Conservation (phyloP, 2,113 vertebrate genomes). For the Danionella cerebrum region DNA sequence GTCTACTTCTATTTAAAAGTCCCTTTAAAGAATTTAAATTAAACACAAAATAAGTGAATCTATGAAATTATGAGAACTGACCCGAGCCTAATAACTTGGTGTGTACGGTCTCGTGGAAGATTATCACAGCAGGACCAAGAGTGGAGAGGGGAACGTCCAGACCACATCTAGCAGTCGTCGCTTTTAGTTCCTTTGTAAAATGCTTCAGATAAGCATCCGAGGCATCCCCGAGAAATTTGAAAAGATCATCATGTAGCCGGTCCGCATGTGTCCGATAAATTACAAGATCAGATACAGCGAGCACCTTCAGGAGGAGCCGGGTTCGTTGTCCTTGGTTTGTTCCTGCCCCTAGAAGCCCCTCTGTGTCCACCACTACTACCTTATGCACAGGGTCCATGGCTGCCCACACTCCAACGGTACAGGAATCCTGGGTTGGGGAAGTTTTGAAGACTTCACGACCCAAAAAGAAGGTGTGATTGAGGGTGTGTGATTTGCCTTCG, state of each 20-base stretch:
- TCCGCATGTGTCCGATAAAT: constrained; percentile 96
- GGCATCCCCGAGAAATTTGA: constrained; percentile 96
- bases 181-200: constrained; percentile 93
- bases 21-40: too few relatives aligned
- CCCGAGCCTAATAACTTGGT: constrained; percentile 93
- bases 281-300: constrained; percentile 91
- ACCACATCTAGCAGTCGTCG: constrained; percentile 91
- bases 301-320: constrained; percentile 88
- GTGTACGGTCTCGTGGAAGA: constrained; percentile 98
- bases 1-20: too few relatives aligned
- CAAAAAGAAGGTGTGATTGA: constrained; percentile 96
- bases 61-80: constrained; percentile 54
- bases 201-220: constrained; percentile 97
- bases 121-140: constrained; percentile 89
- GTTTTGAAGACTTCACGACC: constrained; percentile 96
- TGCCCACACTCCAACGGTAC: constrained; percentile 95
- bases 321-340: constrained; percentile 92
- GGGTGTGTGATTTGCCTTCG: constrained; percentile 96
- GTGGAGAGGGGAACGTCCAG: constrained; percentile 94
- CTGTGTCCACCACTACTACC: constrained; percentile 91
- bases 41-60: not conserved
- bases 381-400: constrained; percentile 87
- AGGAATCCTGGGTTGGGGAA: constrained; percentile 92
- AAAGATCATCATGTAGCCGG: constrained; percentile 95
- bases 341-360: constrained; percentile 89